A percentile compares a stretch with the other conserved stretches of the same genome.
Evolutionary conservation across 2,797 vertebrate genomes (phyloP).

Genomic region (Tinamus major): DNA sequence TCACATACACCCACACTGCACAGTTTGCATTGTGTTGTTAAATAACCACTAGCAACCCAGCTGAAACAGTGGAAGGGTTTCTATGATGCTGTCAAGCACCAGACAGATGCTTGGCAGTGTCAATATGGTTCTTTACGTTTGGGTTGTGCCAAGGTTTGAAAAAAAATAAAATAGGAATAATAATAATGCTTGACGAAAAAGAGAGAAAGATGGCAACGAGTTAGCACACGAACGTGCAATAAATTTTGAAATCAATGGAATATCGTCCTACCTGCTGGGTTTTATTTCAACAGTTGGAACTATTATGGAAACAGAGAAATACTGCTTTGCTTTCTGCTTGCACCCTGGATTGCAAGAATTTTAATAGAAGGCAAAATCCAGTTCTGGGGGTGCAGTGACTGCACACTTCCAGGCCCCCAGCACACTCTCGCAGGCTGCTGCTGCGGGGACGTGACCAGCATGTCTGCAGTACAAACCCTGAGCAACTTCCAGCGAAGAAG

Average conservation of each 20-base stretch:
- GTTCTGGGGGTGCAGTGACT: neutral
- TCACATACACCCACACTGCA: slow-evolving; percentile 71
- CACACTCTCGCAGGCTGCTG: neutral
- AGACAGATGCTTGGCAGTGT: slow-evolving; percentile 65
- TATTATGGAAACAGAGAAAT: neutral
- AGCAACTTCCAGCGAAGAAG: neutral
- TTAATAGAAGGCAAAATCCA: neutral
- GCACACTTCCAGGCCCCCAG: neutral
- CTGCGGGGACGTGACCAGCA: neutral
- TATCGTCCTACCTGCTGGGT: neutral
- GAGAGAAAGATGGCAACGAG: neutral
- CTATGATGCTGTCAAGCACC: slow-evolving; percentile 67
- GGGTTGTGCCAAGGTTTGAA: slow-evolving; percentile 20
- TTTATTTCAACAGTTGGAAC: neutral
- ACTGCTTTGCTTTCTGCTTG: neutral
- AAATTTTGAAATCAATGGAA: neutral
- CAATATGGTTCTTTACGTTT: slow-evolving; percentile 23
- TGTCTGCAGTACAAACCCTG: neutral
- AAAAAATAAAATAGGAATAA: slow-evolving; percentile 42
- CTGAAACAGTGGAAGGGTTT: slow-evolving; percentile 61
- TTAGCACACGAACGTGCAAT: neutral
- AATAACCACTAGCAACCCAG: slow-evolving; percentile 76
- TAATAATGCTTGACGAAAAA: neutral
- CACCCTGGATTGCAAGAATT: neutral
- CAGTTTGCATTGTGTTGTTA: slow-evolving; percentile 72